Evolutionary conservation across 1,140 invertebrate genomes (phyloP).

Genomic region (Euura saliciscinereae): DNA sequence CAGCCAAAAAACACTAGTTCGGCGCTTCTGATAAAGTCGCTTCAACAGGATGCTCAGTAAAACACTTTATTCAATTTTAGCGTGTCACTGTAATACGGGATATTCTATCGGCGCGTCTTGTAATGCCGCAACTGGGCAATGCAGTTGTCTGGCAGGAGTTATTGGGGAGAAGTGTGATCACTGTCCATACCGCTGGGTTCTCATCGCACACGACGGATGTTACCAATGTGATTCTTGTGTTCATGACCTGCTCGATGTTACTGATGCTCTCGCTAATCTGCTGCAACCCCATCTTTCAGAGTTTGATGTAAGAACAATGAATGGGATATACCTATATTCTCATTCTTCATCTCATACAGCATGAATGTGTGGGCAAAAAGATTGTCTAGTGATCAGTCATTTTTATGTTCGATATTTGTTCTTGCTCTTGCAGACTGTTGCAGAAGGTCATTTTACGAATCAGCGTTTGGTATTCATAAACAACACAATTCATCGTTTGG

Average conservation of each 20-base stretch:
- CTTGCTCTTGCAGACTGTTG: slow-evolving; percentile 63
- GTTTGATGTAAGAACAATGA: slow-evolving; percentile 65
- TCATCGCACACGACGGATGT: slow-evolving; percentile 74
- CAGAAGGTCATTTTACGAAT: slow-evolving; percentile 79
- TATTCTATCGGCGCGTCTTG: slow-evolving; percentile 91
- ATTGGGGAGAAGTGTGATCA: slow-evolving; percentile 94
- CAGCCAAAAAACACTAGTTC: too few relatives aligned
- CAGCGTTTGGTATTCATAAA: slow-evolving; percentile 78
- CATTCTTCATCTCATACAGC: slow-evolving; percentile 13
- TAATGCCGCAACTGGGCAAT: slow-evolving; percentile 87
- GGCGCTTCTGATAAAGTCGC: too few relatives aligned
- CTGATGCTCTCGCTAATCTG: slow-evolving; percentile 72
- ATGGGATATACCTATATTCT: neutral
- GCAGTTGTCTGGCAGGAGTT: slow-evolving; percentile 93
- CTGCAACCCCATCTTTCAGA: slow-evolving; percentile 72
- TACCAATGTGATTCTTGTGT: slow-evolving; percentile 88
- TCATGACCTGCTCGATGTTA: slow-evolving; percentile 84
- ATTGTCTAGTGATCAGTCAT: too few relatives aligned
- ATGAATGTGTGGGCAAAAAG: neutral
- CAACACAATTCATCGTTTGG: slow-evolving; percentile 66
- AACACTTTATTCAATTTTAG: slow-evolving; percentile 51
- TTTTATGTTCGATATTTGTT: neutral
- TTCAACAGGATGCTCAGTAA: too few relatives aligned
- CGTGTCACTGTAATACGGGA: slow-evolving; percentile 85
- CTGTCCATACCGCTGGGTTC: slow-evolving; percentile 83